These are phyloP conservation scores for Crotalus horridus DNA, from an alignment of 2,113 vertebrate species.

Conservation along the genomic window DNA sequence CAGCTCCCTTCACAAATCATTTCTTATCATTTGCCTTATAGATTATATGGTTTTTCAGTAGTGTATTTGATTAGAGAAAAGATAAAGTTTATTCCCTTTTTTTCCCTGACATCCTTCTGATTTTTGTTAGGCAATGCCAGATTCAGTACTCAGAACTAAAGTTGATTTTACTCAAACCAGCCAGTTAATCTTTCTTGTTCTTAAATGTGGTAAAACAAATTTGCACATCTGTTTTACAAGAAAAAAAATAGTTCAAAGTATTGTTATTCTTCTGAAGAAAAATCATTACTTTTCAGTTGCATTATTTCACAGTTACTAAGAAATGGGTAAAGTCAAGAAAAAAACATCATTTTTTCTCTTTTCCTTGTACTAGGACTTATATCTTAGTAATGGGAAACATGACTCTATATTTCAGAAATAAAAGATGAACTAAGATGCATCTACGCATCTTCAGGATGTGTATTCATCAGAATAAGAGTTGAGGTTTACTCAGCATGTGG, in stretches of 20 bases:
- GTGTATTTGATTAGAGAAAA: neutral
- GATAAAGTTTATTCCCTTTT: neutral
- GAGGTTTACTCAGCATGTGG: constrained; percentile 18
- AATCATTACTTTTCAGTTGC: neutral
- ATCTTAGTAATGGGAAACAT: neutral
- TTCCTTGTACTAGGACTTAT: neutral
- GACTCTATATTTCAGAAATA: neutral
- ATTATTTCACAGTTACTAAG: neutral
- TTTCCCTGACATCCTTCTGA: fast-evolving
- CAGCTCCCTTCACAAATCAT: neutral
- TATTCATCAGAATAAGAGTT: neutral
- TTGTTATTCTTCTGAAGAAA: neutral
- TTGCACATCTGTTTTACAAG: neutral
- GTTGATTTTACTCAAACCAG: neutral
- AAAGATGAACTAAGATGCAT: neutral
- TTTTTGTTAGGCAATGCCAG: neutral
- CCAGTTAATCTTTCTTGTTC: neutral
- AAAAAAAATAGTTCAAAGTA: neutral
- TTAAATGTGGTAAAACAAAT: neutral
- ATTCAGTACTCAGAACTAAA: fast-evolving
- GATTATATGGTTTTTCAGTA: neutral
- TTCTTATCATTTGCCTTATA: neutral
- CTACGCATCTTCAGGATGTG: neutral
- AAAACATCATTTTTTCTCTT: neutral
- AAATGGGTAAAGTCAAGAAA: neutral